Evolutionary conservation across 2,888 invertebrate genomes (phyloP).

Genomic region (Exocentrus adspersus): DNA sequence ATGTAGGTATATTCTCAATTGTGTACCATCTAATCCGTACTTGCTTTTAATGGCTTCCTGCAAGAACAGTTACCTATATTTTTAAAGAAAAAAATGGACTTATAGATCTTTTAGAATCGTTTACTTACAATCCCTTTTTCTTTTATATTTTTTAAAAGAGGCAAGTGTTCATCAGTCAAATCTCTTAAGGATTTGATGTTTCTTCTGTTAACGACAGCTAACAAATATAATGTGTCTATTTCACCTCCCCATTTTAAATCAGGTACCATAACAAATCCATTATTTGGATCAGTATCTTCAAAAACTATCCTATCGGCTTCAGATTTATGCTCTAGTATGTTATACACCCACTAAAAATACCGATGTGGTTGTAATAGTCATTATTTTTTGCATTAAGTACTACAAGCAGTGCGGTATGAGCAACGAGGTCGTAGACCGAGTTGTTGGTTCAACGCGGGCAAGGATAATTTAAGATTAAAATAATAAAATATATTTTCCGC

Average conservation of each 20-base stretch:
- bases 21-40: constrained; percentile 75
- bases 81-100: too few relatives aligned
- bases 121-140: constrained; percentile 75
- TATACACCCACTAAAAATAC: constrained; percentile 97
- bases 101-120: too few relatives aligned
- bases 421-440: too few relatives aligned
- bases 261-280: constrained; percentile 89
- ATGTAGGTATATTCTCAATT: constrained; percentile 88
- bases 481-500: too few relatives aligned
- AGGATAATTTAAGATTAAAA: too few relatives aligned
- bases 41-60: constrained; percentile 81
- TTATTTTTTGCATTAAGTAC: too few relatives aligned
- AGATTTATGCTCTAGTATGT: constrained; percentile 90
- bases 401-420: too few relatives aligned
- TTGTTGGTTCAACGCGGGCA: too few relatives aligned
- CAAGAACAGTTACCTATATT: too few relatives aligned
- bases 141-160: constrained; percentile 83
- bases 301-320: constrained; percentile 89
- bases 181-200: constrained; percentile 88
- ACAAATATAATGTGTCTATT: constrained; percentile 81
- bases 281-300: constrained; percentile 80
- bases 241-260: constrained; percentile 97
- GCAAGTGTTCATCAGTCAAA: constrained; percentile 79
- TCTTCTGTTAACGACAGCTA: constrained; percentile 80
- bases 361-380: too few relatives aligned